These are phyloP conservation scores for Cossypha polioptera DNA, from an alignment of 2,797 vertebrate genomes.

Conservation along the genomic window DNA sequence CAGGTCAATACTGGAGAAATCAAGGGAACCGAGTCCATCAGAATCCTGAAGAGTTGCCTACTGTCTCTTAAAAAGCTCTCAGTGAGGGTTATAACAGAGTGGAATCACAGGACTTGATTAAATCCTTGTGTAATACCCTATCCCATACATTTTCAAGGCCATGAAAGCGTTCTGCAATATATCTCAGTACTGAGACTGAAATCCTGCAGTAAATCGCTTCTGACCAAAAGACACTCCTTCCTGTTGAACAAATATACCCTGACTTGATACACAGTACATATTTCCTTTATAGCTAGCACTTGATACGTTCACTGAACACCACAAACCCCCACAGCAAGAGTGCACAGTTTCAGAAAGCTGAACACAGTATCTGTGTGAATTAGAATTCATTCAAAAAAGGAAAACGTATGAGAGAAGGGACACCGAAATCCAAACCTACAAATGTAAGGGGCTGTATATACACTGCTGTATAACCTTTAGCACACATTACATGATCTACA, in stretches of 20 bases:
- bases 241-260: not conserved
- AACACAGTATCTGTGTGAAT: not conserved
- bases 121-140: not conserved
- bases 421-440: not conserved
- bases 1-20: not conserved
- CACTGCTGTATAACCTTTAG: not conserved
- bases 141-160: not conserved
- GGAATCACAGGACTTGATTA: not conserved
- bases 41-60: not conserved
- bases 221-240: not conserved
- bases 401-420: not conserved
- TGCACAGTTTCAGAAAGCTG: not conserved
- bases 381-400: not conserved
- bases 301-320: not conserved
- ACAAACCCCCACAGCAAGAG: not conserved
- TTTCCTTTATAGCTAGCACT: not conserved
- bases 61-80: not conserved
- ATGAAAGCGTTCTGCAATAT: not conserved
- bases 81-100: not conserved
- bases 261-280: not conserved
- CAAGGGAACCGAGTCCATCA: not conserved
- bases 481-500: not conserved
- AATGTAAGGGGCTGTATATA: not conserved
- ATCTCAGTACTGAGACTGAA: not conserved
- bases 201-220: not conserved